Base-by-base conservation (phyloP, 2,888 invertebrate genomes). In the Timema podura region DNA sequence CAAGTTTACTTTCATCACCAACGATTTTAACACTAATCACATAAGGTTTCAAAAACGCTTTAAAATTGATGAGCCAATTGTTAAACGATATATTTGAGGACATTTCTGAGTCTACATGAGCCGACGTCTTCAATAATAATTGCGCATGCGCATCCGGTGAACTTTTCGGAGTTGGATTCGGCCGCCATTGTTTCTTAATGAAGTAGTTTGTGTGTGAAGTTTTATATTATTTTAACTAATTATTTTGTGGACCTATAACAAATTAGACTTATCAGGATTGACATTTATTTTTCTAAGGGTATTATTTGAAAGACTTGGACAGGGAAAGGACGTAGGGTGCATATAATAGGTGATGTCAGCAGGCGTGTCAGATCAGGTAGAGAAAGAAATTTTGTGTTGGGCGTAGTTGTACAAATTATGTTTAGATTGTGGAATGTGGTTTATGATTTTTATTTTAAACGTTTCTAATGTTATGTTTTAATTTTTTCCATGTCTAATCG, bases 341-440 rank as follows among this genome's bases (percentile, higher is more conserved):
- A 73, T 72, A 67, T 71, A 74, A 73, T 73, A 75, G 77, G 78
- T 79, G 77, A 92, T 92, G 92, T 92, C 91, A 90, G 89, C 92
- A 90, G 91, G 91, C 91, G 91, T 91, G 89, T 90, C 91, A 88
- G 91, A 92, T 87, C 91, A 91, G 91, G 91, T 91, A 91, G 78
- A 80, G 79, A 80, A 79, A 80, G 79, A 81, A 80, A 30, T 30
- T 30, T 30, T 30, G 71, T 71, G 67, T 74, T 74, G 75, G 76
- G 77, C 75, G 76, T 77, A 76, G 75, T 74, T 75, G 75, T 72
- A 74, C 73, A 73, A 75, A 73, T 30, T 30, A 30, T 30, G 30
- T 30, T 30, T 30, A 74, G 75, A 73, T 74, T 73, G 74, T 75
- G 76, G 73, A 77, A 75, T 73, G 74, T 15, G 66, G 48, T 16